Conservation (phyloP, 2,888 invertebrate species). For the Clusia tigrina region DNA sequence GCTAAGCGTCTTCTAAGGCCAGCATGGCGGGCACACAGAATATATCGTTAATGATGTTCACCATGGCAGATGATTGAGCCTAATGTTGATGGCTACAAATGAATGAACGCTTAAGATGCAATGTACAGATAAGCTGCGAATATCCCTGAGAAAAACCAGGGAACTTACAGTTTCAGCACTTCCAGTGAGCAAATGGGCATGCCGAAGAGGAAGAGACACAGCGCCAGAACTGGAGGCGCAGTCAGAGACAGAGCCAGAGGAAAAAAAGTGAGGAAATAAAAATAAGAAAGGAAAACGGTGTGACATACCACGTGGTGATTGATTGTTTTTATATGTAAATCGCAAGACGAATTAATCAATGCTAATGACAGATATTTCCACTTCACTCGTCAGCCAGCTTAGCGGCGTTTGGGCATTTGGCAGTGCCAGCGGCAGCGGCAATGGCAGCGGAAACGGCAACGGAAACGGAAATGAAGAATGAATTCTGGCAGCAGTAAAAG, state of each 20-base stretch:
- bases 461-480: constrained; percentile 25
- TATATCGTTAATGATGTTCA: constrained; percentile 54
- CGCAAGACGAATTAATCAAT: constrained; percentile 63
- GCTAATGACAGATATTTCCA: constrained; percentile 62
- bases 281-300: constrained; percentile 32
- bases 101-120: constrained; percentile 3
- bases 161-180: constrained; percentile 47
- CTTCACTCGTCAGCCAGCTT: constrained; percentile 27
- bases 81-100: constrained; percentile 41
- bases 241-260: not conserved
- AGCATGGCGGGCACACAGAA: too few species aligned
- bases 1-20: not conserved
- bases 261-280: constrained; percentile 16
- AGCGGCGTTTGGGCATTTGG: too few species aligned
- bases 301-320: constrained; percentile 50
- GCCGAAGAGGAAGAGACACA: too few species aligned
- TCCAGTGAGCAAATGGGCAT: constrained; percentile 6
- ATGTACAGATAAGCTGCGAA: not conserved
- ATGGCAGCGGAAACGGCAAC: constrained; percentile 35
- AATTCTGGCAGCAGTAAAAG: not conserved
- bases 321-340: constrained; percentile 59
- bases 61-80: constrained; percentile 45
- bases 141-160: constrained; percentile 15
- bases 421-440: constrained; percentile 19
- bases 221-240: too few species aligned